These are phyloP conservation scores for Drosophila baimaii DNA, from an alignment of 1,140 invertebrate species.

Conservation along the genomic window DNA sequence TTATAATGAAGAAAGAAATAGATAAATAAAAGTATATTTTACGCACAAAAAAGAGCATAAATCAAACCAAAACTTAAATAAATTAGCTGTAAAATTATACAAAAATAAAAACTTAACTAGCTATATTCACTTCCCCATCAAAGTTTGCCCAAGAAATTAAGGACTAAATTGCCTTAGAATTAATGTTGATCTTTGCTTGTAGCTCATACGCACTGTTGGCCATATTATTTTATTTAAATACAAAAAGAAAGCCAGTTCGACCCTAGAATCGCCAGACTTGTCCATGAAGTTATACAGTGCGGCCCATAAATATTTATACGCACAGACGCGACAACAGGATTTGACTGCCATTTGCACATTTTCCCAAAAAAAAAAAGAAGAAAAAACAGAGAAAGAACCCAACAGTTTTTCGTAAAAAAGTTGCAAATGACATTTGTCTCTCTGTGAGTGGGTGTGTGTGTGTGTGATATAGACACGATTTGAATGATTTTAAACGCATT, in stretches of 20 bases:
- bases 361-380: constrained; percentile 3
- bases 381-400: constrained; percentile 26
- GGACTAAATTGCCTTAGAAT: neutral
- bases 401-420: constrained; percentile 20
- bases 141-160: neutral
- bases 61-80: no score
- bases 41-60: no score
- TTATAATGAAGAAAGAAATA: no score
- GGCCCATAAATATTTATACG: constrained; percentile 69
- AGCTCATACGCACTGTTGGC: neutral
- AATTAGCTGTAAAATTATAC: no score
- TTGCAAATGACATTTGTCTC: constrained; percentile 17
- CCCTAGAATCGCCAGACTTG: constrained; percentile 48
- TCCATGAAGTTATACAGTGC: constrained; percentile 41
- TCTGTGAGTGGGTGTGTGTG: neutral
- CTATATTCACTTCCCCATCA: neutral
- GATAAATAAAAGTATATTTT: no score
- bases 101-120: no score
- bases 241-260: neutral
- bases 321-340: constrained; percentile 20
- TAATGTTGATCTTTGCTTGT: neutral
- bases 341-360: constrained; percentile 55
- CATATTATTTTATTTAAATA: neutral
- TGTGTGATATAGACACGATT: constrained; percentile 43
- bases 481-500: constrained; percentile 74